Evolutionary conservation across 2,888 invertebrate genomes (phyloP).

Genomic region (Mesoligia furuncula): DNA sequence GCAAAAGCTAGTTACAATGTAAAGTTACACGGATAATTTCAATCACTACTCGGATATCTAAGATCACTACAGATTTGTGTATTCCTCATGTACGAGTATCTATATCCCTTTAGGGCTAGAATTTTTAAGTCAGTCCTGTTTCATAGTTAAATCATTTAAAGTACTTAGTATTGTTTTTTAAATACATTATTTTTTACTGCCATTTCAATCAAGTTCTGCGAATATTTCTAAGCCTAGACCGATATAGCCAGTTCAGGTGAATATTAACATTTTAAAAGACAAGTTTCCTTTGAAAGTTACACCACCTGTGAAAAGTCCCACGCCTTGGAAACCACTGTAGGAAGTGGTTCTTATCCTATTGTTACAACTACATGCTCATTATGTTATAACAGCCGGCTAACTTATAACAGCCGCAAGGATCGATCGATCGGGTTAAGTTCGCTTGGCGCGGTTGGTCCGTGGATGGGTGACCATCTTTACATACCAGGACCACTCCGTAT

Average conservation of each 20-base stretch:
- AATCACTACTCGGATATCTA: too few relatives aligned
- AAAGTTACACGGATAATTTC: too few relatives aligned
- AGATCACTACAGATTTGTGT: too few relatives aligned
- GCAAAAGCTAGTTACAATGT: too few relatives aligned
- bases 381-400: neutral
- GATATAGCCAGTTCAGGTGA: neutral
- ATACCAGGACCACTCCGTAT: too few relatives aligned
- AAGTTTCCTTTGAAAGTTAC: constrained; percentile 25
- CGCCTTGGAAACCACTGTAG: constrained; percentile 20
- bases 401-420: neutral
- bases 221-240: neutral
- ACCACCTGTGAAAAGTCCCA: constrained; percentile 28
- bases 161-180: too few relatives aligned
- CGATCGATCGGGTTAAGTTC: neutral
- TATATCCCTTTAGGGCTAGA: too few relatives aligned
- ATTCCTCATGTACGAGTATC: too few relatives aligned
- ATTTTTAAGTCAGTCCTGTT: too few relatives aligned
- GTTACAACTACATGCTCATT: constrained; percentile 8
- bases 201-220: neutral
- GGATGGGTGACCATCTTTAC: too few relatives aligned
- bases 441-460: neutral
- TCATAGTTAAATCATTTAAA: too few relatives aligned
- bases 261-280: constrained; percentile 12
- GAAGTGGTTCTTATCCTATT: constrained; percentile 2
- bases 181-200: neutral